These are phyloP conservation scores for Mayetiola destructor DNA, from an alignment of 2,888 invertebrate genomes.

Conservation along the genomic window DNA sequence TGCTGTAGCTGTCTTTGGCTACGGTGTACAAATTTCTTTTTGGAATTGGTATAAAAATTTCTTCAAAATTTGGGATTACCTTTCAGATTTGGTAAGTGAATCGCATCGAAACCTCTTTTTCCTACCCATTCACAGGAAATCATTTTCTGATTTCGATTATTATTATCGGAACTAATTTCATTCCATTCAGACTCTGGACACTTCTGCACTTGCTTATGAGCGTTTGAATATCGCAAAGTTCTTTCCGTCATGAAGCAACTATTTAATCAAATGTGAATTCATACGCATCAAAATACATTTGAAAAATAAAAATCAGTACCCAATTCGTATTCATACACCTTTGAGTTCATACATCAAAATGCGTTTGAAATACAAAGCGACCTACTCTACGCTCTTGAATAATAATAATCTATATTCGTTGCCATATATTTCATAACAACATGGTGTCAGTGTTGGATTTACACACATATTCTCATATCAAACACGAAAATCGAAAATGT, in stretches of 20 bases:
- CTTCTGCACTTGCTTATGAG: no score
- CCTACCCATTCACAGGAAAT: no score
- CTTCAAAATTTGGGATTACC: slow-evolving; percentile 28
- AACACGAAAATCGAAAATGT: no score
- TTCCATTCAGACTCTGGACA: no score
- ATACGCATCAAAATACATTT: no score
- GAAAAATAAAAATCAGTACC: not conserved
- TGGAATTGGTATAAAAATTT: slow-evolving; percentile 22
- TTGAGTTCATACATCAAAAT: not conserved
- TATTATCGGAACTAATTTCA: no score
- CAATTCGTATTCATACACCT: not conserved
- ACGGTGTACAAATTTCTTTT: slow-evolving; percentile 16
- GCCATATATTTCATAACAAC: slow-evolving; percentile 8
- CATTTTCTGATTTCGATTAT: no score
- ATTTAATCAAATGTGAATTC: no score
- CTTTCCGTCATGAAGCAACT: no score
- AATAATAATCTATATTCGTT: slow-evolving; percentile 8
- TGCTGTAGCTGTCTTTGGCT: no score
- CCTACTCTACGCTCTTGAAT: slow-evolving; percentile 11
- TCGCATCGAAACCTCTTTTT: no score
- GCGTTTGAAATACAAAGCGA: not conserved
- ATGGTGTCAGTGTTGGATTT: slow-evolving; percentile 7
- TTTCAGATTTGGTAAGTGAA: slow-evolving; percentile 25
- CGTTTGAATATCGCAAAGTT: no score
- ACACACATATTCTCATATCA: not conserved